Evolutionary conservation across 2,888 invertebrate genomes (phyloP).

Genomic region (Chrysodeixis includens): DNA sequence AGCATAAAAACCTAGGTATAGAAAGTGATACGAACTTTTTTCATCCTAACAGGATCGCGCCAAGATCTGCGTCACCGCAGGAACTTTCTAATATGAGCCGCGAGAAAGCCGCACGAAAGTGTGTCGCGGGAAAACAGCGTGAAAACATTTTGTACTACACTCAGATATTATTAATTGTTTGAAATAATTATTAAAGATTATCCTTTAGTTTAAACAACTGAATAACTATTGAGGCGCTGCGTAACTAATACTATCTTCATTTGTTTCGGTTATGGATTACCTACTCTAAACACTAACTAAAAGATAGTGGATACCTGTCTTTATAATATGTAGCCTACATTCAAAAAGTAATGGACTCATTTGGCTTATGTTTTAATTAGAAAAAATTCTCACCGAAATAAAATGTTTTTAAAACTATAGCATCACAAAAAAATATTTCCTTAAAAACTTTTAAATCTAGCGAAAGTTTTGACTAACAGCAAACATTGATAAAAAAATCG

Average conservation of each 20-base stretch:
- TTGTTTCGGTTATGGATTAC: too few relatives aligned
- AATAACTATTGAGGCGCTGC: too few relatives aligned
- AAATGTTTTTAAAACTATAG: neutral
- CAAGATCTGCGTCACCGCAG: slow-evolving; percentile 70
- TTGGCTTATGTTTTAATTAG: too few relatives aligned
- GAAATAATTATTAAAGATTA: too few relatives aligned
- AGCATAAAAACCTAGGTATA: slow-evolving; percentile 7
- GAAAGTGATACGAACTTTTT: slow-evolving; percentile 48
- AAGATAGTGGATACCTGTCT: too few relatives aligned
- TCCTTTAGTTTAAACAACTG: neutral
- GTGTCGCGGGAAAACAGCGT: slow-evolving; percentile 73
- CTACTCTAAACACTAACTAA: too few relatives aligned
- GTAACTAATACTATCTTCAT: too few relatives aligned
- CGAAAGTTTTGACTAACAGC: neutral
- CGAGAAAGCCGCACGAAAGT: slow-evolving; percentile 85
- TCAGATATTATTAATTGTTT: slow-evolving; percentile 25
- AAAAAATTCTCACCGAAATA: too few relatives aligned
- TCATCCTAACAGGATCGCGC: slow-evolving; percentile 61
- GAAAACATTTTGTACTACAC: slow-evolving; percentile 59
- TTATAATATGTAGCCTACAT: too few relatives aligned
- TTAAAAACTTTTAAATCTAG: too few relatives aligned
- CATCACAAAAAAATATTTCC: neutral
- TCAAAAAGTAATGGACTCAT: too few relatives aligned
- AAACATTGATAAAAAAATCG: neutral
- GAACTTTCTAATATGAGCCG: slow-evolving; percentile 82